Evolutionary conservation across 37 sponge, comb jelly and placozoan genomes (phyloP).

Genomic region (Diacarnus erythraeanus): DNA sequence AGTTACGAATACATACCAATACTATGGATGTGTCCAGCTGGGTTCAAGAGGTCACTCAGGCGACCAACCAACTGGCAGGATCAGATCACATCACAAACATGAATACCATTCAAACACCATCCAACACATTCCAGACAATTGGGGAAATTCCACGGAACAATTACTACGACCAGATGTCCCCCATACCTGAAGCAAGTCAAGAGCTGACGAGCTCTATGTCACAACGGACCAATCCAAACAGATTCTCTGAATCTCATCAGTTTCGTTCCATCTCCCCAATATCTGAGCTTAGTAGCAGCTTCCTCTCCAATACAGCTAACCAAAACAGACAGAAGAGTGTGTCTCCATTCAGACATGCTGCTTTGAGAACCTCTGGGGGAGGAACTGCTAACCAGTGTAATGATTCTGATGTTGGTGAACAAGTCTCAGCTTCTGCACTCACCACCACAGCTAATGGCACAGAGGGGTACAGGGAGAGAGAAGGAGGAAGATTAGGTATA

Average conservation of each 20-base stretch:
- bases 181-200: conserved; percentile 47
- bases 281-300: neutral
- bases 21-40: neutral
- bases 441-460: no score
- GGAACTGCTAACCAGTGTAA: no score
- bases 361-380: no score
- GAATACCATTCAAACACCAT: neutral
- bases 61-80: neutral
- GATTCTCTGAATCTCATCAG: neutral
- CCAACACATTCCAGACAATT: neutral
- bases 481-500: no score
- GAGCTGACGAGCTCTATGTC: conserved; percentile 34
- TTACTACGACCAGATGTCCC: conserved; percentile 24
- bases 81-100: neutral
- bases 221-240: conserved; percentile 8
- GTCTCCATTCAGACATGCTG: conserved; percentile 24
- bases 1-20: neutral
- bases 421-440: no score
- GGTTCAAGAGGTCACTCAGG: neutral
- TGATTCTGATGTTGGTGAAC: no score
- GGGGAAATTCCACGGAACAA: neutral
- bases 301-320: neutral
- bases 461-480: no score
- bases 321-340: neutral
- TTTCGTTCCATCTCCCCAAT: conserved; percentile 28